Base-by-base conservation (phyloP, 2,888 invertebrate genomes). In the Synanthedon tipuliformis region DNA sequence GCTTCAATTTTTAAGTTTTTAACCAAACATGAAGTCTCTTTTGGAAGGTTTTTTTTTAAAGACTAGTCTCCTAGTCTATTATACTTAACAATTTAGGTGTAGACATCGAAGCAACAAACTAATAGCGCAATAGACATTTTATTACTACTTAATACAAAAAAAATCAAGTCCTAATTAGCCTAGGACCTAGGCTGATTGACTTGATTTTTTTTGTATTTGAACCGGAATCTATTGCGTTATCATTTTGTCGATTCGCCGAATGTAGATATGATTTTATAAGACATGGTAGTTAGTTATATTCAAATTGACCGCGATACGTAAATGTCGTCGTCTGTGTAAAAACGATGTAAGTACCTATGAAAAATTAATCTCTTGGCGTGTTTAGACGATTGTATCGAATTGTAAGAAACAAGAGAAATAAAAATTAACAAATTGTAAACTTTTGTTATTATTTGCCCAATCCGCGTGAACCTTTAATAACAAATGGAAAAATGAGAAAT, bases 231-330 rank as follows among this genome's bases (percentile, higher is more conserved):
- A 34, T 34, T 34, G 34, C 34, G 34, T 34, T 34, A 34, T 34
- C 34, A 34, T 34, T 34, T 34, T 34, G 34, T 34, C 10, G 34
- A 34, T 3, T 34, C 34, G 34, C 8, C 34, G 34, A 71, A 76
- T 84, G 83, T 85, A 85, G 82, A 83, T 84, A 84, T 77, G 73
- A 69, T 81, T 83, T 82, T 81, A 81, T 81, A 82, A 83, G 73
- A 74, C 65, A 64, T 72, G 13, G 83, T 85, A 84, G 85, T 68
- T 85, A 84, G 83, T 69, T 73, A 74, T 83, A 81, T 80, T 83
- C 75, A 81, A 84, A 83, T 85, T 78, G 65, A 75, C 69, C 73
- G 67, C 65, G 69, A 72, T 73, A 65, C 64, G 73, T 68, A 68
- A 62, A 59, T 63, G 63, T 64, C 58, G 15, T 0, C 13, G 62